Conservation (phyloP, 2,888 invertebrate genomes). For the Anorthoa munda region DNA sequence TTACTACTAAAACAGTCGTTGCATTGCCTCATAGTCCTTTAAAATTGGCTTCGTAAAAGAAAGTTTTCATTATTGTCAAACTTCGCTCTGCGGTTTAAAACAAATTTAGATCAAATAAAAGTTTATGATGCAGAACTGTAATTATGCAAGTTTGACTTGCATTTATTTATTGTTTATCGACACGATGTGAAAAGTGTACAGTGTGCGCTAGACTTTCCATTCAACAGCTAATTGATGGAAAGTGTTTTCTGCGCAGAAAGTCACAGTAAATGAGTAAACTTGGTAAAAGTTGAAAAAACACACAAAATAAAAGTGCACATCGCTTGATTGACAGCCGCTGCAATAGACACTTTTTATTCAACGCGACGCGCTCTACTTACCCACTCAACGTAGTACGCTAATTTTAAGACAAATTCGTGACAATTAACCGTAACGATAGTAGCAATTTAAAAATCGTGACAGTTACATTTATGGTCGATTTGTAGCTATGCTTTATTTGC, state of each 20-base stretch:
- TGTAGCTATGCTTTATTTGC: slow-evolving; percentile 29
- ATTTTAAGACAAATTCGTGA: slow-evolving; percentile 75
- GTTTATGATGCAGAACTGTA: slow-evolving; percentile 28
- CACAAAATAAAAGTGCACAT: slow-evolving; percentile 71
- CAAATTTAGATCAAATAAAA: slow-evolving; percentile 24
- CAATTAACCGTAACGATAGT: slow-evolving; percentile 72
- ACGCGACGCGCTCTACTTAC: slow-evolving; percentile 79
- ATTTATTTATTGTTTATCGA: slow-evolving; percentile 43
- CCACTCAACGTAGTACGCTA: slow-evolving; percentile 73
- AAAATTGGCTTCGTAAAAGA: slow-evolving; percentile 4
- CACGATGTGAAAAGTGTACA: slow-evolving; percentile 34
- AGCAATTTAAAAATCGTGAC: slow-evolving; percentile 62
- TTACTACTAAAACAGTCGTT: not conserved
- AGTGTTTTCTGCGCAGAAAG: slow-evolving; percentile 77
- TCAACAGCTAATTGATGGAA: slow-evolving; percentile 74
- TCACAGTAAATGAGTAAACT: slow-evolving; percentile 67
- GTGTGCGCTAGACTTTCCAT: slow-evolving; percentile 68
- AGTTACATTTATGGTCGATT: slow-evolving; percentile 51
- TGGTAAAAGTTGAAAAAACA: slow-evolving; percentile 74
- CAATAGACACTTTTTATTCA: slow-evolving; percentile 72
- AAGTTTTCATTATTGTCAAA: slow-evolving; percentile 25
- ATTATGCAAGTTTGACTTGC: slow-evolving; percentile 25
- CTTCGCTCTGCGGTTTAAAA: slow-evolving; percentile 17
- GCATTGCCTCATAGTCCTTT: not conserved
- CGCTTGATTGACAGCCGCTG: slow-evolving; percentile 74